Conservation (phyloP, 2,113 vertebrate species). For the Oenanthe melanoleuca region DNA sequence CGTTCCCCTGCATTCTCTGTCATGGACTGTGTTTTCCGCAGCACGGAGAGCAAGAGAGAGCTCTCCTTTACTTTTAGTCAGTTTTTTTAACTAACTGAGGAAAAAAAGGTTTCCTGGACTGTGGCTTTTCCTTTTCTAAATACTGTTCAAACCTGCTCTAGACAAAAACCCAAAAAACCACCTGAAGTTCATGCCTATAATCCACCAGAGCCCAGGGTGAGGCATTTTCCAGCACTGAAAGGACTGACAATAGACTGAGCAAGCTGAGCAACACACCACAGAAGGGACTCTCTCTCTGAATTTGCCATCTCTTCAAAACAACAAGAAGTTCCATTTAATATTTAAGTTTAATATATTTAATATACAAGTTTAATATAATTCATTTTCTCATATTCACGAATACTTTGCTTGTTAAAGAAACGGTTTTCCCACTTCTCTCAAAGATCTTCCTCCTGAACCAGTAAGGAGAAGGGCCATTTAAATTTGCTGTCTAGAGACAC, state of each 20-base stretch:
- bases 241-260: too few species aligned
- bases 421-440: background rate
- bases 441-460: background rate
- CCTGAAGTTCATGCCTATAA: rapidly evolving
- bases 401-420: background rate
- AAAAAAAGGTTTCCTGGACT: background rate
- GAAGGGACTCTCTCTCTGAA: background rate
- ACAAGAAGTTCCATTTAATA: too few species aligned
- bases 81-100: background rate
- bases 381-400: background rate
- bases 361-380: background rate
- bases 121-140: background rate
- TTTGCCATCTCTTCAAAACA: background rate
- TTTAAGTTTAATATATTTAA: too few species aligned
- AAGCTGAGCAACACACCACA: rapidly evolving
- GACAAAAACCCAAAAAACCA: background rate
- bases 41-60: rapidly evolving
- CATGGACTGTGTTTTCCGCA: background rate
- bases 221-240: background rate
- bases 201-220: rapidly evolving
- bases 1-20: rapidly evolving
- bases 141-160: background rate
- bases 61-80: background rate
- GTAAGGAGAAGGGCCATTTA: background rate
- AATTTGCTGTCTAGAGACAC: background rate